phyloP scores from a whole-genome alignment of 2,113 vertebrate genomes.

The Falcunculus frontatus region DNA sequence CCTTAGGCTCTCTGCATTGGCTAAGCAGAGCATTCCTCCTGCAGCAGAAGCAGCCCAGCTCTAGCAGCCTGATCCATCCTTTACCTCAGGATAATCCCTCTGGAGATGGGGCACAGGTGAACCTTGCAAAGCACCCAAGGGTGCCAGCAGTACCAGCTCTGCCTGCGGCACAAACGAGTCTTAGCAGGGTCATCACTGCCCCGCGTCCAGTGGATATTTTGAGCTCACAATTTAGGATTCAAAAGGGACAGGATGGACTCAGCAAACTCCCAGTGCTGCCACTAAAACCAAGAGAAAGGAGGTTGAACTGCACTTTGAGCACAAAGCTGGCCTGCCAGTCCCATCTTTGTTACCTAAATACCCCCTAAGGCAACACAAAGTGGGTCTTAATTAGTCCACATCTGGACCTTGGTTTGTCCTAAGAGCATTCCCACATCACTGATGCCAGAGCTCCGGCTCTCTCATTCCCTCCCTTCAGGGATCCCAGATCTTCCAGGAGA shows the following conservation, averaged over 20 bases:
- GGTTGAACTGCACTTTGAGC: not conserved
- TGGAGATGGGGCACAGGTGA: not conserved
- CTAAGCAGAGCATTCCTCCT: not conserved
- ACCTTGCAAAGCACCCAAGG: not conserved
- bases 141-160: not conserved
- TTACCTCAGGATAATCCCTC: not conserved
- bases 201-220: not conserved
- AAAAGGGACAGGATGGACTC: not conserved
- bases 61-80: not conserved
- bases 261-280: not conserved
- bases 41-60: not conserved
- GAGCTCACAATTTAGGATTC: not conserved
- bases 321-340: not conserved
- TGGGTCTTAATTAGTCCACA: not conserved
- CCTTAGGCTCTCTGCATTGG: not conserved
- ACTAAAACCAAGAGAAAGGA: not conserved
- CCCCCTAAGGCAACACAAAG: not conserved
- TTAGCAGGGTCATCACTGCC: not conserved
- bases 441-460: not conserved
- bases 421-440: fast-evolving
- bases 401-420: not conserved
- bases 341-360: not conserved
- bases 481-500: not conserved
- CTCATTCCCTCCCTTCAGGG: not conserved
- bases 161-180: not conserved